Evolutionary conservation across 92 coral and sea anemone species (phyloP).

Genomic region (Heliopora coerulea): DNA sequence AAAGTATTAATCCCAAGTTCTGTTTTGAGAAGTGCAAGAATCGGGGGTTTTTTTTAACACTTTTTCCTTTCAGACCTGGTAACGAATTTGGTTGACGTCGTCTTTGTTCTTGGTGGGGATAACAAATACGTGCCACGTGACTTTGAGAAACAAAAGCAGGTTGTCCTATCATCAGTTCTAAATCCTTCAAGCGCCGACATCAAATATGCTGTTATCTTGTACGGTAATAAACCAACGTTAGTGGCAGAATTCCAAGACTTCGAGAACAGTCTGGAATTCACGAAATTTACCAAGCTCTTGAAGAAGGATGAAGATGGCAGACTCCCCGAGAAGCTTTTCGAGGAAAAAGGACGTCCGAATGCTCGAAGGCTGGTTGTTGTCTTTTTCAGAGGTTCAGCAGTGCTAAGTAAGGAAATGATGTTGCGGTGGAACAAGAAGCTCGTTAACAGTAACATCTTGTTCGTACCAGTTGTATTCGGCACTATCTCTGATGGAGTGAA

Average conservation of each 20-base stretch:
- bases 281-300: background rate
- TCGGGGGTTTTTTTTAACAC: slow-evolving; percentile 5
- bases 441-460: slow-evolving; percentile 7
- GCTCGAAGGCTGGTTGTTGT: slow-evolving; percentile 6
- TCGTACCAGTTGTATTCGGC: slow-evolving; percentile 38
- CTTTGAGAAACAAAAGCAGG: slow-evolving; percentile 7
- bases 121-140: slow-evolving; percentile 5
- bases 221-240: background rate
- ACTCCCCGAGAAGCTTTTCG: slow-evolving; percentile 16
- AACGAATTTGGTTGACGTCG: slow-evolving; percentile 25
- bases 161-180: slow-evolving; percentile 2
- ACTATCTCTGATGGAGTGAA: background rate
- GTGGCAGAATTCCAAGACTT: slow-evolving; percentile 11
- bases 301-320: slow-evolving; percentile 8
- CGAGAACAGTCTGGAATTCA: slow-evolving; percentile 4
- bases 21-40: too few relatives aligned
- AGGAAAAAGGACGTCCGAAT: slow-evolving; percentile 25
- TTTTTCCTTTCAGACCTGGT: background rate
- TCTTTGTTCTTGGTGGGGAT: background rate
- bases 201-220: background rate
- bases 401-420: slow-evolving; percentile 16
- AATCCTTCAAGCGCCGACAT: slow-evolving; percentile 26
- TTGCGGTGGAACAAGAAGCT: slow-evolving; percentile 23
- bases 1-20: too few relatives aligned
- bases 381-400: slow-evolving; percentile 5